These are phyloP conservation scores for Hecatera dysodea DNA, from an alignment of 2,888 invertebrate species.

Conservation along the genomic window DNA sequence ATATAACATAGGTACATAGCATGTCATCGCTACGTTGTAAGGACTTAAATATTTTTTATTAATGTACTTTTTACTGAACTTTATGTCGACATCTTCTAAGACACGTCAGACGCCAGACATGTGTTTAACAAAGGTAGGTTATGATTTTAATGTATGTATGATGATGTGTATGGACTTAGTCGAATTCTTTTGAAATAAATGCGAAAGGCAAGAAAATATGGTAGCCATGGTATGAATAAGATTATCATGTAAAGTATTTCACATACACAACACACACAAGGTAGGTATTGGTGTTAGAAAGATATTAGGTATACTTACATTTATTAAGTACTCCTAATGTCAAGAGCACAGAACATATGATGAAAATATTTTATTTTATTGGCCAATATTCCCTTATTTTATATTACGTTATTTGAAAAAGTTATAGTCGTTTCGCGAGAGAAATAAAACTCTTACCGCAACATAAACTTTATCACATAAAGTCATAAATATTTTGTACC, in stretches of 20 bases:
- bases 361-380: conserved; percentile 74
- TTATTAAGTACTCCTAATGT: conserved; percentile 48
- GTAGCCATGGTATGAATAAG: background rate
- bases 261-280: background rate
- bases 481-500: conserved; percentile 87
- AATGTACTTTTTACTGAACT: conserved; percentile 12
- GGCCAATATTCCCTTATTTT: conserved; percentile 72
- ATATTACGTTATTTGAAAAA: conserved; percentile 74
- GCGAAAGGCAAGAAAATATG: background rate
- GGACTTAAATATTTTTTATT: conserved; percentile 33
- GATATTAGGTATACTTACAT: conserved; percentile 26
- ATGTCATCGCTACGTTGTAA: conserved; percentile 41
- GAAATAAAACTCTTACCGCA: conserved; percentile 87
- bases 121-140: conserved; percentile 3
- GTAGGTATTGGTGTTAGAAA: background rate
- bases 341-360: conserved; percentile 58
- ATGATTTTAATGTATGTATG: background rate
- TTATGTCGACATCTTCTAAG: background rate
- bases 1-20: conserved; percentile 23
- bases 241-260: background rate
- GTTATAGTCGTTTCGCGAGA: conserved; percentile 79
- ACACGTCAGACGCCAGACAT: background rate
- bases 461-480: conserved; percentile 87
- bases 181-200: background rate
- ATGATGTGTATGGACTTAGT: background rate